A percentile compares a stretch with the other conserved stretches of the same genome.
Evolutionary conservation across 2,113 vertebrate species (phyloP).

Genomic region (Leuciscus idus): DNA sequence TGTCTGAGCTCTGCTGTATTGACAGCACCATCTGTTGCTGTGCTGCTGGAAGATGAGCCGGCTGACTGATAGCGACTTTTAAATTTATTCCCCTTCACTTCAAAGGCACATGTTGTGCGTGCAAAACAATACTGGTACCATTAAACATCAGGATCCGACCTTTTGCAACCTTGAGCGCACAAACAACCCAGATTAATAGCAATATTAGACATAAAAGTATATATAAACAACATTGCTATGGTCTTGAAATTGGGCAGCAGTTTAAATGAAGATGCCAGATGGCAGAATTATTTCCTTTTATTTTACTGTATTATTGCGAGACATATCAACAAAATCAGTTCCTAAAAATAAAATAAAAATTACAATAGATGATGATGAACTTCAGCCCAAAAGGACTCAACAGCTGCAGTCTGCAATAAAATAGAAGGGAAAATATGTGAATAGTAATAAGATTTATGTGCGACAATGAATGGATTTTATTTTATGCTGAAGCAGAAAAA

Average conservation of each 20-base stretch:
- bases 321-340: neutral
- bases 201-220: neutral
- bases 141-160: slow-evolving; percentile 31
- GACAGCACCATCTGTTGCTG: slow-evolving; percentile 73
- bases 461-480: too few relatives aligned
- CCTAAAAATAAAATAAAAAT: neutral
- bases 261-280: neutral
- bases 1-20: slow-evolving; percentile 59
- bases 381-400: neutral
- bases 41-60: slow-evolving; percentile 54
- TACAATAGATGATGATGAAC: neutral
- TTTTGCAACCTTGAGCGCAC: neutral
- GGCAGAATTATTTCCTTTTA: neutral
- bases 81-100: slow-evolving; percentile 57
- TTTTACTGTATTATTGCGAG: neutral
- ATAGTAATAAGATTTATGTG: neutral
- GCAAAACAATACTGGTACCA: slow-evolving; percentile 37
- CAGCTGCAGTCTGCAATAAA: slow-evolving; percentile 3
- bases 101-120: slow-evolving; percentile 34
- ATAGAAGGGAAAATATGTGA: neutral
- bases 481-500: neutral
- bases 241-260: slow-evolving; percentile 3
- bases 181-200: slow-evolving; percentile 26
- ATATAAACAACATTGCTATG: neutral
- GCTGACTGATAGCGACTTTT: slow-evolving; percentile 61